phyloP scores from a whole-genome alignment of 2,797 vertebrate species.

The Limnodromus scolopaceus region DNA sequence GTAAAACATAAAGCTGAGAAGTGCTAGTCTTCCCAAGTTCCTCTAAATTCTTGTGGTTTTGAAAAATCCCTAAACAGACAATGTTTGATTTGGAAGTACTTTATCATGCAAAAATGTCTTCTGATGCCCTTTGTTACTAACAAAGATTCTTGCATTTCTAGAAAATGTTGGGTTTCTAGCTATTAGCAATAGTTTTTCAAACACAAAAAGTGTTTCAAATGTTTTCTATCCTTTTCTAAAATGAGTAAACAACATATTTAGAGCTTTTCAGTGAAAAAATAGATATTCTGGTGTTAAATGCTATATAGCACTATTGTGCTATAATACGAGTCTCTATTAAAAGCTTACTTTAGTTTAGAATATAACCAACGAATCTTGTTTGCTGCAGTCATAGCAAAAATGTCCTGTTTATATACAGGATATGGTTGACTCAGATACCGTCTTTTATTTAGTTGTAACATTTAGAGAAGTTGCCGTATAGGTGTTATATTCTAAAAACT shows the following conservation, averaged over 20 bases:
- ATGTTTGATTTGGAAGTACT: not conserved
- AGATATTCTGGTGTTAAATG: not conserved
- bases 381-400: not conserved
- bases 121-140: not conserved
- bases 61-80: not conserved
- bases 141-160: not conserved
- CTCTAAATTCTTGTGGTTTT: not conserved
- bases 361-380: not conserved
- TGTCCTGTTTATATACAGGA: not conserved
- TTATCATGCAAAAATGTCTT: not conserved
- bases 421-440: not conserved
- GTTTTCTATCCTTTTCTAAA: not conserved
- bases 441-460: not conserved
- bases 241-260: not conserved
- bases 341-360: not conserved
- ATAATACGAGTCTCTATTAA: not conserved
- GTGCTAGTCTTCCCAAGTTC: not conserved
- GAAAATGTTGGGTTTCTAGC: not conserved
- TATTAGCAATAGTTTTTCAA: not conserved
- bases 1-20: not conserved
- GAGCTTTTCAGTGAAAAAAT: not conserved
- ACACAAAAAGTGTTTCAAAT: not conserved
- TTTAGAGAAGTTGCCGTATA: not conserved
- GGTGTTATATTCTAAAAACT: not conserved
- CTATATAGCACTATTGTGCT: fast-evolving